Evolutionary conservation across 2,797 vertebrate genomes (phyloP), one percentile per base, ranked within the genome.

Genomic region (Synanceia verrucosa): DNA sequence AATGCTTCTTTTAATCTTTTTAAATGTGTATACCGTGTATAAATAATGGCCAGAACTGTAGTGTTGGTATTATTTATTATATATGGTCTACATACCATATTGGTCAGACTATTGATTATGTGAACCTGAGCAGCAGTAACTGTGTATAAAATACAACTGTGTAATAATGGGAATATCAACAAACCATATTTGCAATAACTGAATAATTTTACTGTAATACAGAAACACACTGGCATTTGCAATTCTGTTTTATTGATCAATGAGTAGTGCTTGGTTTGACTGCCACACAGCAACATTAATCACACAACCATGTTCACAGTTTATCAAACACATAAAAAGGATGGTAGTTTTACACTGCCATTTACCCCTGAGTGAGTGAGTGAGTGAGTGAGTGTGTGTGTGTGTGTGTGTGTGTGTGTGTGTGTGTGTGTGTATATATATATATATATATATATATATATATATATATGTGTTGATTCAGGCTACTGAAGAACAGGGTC

Each of bases 311-410:
- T 23, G 5, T 48, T 41, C 18, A 9, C 14, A 1, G 12, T 70
- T 67, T 67, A 33, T 51, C 2, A 5, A 59, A 83, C 56, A 79
- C 48, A 75, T 19, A 59, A 74, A 83, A 81, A 66, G 14, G 47
- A 68, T 67, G 28, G 37, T 48, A 55, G 14, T 47, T 72, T 50
- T 10, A 44, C 19, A 57, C 36, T 13, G 31, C 39, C 31, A 28
- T 73, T 81, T 53, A 65, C 55, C 72, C 87, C 90, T 83, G 86
- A 90, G 88, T 78, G n/a, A n/a, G n/a, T n/a, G n/a, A n/a, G n/a
- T n/a, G n/a, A n/a, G n/a, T n/a, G n/a, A n/a, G n/a, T n/a, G n/a
- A n/a, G n/a, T n/a, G 2, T 33, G 10, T 33, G 2, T 33, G 10
- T 33, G 2, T 33, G 10, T 33, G 9, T 43, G 19, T 43, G 1